Evolutionary conservation across 1,140 invertebrate species (phyloP), one percentile per base, ranked within the genome.

Genomic region (Sycobia sp.): DNA sequence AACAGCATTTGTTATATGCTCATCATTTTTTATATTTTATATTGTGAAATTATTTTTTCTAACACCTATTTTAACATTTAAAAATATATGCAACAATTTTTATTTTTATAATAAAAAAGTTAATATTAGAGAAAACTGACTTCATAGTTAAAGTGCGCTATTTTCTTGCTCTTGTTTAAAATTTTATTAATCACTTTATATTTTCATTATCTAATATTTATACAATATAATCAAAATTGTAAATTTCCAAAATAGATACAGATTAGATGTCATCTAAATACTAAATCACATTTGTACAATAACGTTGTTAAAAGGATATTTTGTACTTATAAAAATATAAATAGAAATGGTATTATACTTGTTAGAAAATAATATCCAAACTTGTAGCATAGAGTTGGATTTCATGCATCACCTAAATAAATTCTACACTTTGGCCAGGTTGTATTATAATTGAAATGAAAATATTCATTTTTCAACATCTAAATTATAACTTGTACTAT

Each of bases 1-100:
- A 56, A 55, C 34, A 43, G 49, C 10, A 20, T 61, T 61, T 39
- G 13, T 49, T 62, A 53, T 56, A 27, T 65, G 60, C 29, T 23
- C 13, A 43, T 7, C 14, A 38, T 53, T 10, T 39, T 53, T n/a
- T 53, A 23, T 4, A 18, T 22, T 32, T 46, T 3, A 49, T 49
- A 13, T 51, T 51, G 34, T 36, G 13, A 34, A 20, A 34, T 51
- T 23, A 36, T 4, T 38, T 51, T 36, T 27, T 29, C 13, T 5
- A 14, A 38, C 39, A 53, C n/a, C n/a, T n/a, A n/a, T n/a, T n/a
- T n/a, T n/a, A n/a, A n/a, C n/a, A 60, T 67, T 57, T 65, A 51
- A 25, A 51, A 49, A 53, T 41, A 65, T 36, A 54, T 32, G 18
- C 55, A 54, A 16, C 14, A 50, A 27, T 27, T 8, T n/a, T 38